A percentile compares a stretch with the other conserved stretches of the same genome.
Evolutionary conservation across 2,888 invertebrate species (phyloP).

Genomic region (Aplocera efformata): DNA sequence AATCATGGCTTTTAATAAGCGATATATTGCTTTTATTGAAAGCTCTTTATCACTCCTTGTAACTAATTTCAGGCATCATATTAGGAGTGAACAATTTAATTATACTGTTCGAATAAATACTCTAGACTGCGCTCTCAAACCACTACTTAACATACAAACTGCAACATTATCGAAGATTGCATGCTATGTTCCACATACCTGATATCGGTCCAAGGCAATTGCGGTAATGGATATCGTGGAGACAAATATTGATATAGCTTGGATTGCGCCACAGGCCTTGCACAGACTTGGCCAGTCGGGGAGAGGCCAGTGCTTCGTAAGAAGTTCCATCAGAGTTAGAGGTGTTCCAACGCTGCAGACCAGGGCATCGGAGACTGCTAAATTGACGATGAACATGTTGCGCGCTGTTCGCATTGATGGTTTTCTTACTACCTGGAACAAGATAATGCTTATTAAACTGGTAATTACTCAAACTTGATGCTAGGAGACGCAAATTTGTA

Average conservation of each 20-base stretch:
- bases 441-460: conserved; percentile 6
- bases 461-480: too few species aligned
- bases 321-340: conserved; percentile 91
- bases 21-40: too few species aligned
- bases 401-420: conserved; percentile 94
- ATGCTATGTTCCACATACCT: conserved; percentile 68
- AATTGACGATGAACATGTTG: conserved; percentile 94
- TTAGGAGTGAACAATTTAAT: too few species aligned
- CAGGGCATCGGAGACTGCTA: conserved; percentile 91
- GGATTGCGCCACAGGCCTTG: conserved; percentile 91
- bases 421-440: conserved; percentile 86
- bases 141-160: too few species aligned
- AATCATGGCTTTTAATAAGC: too few species aligned
- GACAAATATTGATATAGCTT: conserved; percentile 95
- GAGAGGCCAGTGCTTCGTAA: conserved; percentile 92
- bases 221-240: conserved; percentile 97
- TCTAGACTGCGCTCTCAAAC: too few species aligned
- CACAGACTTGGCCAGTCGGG: conserved; percentile 89
- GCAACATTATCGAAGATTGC: too few species aligned
- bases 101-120: too few species aligned
- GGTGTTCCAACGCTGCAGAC: conserved; percentile 95
- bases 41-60: too few species aligned
- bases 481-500: too few species aligned
- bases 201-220: conserved; percentile 91
- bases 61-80: too few species aligned